Conservation (phyloP, 2,797 vertebrate species). For the Naso thynnoides region DNA sequence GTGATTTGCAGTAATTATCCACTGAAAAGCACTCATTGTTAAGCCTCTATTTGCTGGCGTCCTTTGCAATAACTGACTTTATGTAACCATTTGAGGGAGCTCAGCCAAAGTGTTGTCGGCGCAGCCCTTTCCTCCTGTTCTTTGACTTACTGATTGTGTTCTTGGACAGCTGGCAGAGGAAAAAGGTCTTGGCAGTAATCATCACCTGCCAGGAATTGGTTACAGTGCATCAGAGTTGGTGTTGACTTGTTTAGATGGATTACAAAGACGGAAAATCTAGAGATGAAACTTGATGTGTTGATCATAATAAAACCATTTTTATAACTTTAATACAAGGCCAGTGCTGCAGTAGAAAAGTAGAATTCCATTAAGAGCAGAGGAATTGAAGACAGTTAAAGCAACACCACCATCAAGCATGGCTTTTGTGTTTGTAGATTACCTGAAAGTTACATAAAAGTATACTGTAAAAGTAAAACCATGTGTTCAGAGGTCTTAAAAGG, state of each 20-base stretch:
- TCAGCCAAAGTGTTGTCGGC: slow-evolving; percentile 9
- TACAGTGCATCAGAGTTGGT: slow-evolving; percentile 8
- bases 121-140: background rate
- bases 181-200: slow-evolving; percentile 30
- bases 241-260: slow-evolving; percentile 12
- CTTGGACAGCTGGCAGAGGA: slow-evolving; percentile 23
- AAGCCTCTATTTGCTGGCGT: slow-evolving; percentile 47
- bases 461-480: slow-evolving; percentile 16
- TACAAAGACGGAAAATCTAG: slow-evolving; percentile 4
- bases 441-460: background rate
- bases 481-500: slow-evolving; percentile 23
- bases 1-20: slow-evolving; percentile 54
- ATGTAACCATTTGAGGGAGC: slow-evolving; percentile 41
- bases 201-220: slow-evolving; percentile 15
- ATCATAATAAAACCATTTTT: slow-evolving; percentile 11
- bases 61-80: slow-evolving; percentile 36
- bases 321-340: slow-evolving; percentile 10
- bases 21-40: slow-evolving; percentile 33
- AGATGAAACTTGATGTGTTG: slow-evolving; percentile 1
- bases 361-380: background rate
- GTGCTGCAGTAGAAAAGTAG: background rate
- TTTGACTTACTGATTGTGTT: slow-evolving; percentile 20
- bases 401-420: background rate
- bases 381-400: background rate
- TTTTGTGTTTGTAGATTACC: slow-evolving; percentile 6